Base-by-base conservation (phyloP, 1,140 invertebrate species). In the Conus betulinus region DNA sequence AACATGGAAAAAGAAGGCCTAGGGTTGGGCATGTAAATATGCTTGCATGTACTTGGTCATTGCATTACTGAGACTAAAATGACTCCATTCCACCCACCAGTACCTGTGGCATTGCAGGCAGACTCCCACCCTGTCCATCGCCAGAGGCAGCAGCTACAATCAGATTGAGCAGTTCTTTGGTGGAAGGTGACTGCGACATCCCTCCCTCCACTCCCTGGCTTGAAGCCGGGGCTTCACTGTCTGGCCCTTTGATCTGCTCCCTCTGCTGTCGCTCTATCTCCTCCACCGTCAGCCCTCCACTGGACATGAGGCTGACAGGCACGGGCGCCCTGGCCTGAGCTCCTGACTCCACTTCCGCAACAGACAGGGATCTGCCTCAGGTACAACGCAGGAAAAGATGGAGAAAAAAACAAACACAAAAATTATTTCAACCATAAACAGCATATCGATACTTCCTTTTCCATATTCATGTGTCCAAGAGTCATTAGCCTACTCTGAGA, bases 181-280 rank as follows among this genome's bases (percentile, higher is more conserved):
- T 79, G 52, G 71, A 53, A 5, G 85, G 85, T 17, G 85, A 87
- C 85, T 87, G 81, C 1, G 78, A 63, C 81, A 87, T 53, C 25
- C 63, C 63, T 53, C 17, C 74, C 84, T 67, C 84, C 60, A 6
- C 55, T 25, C n/a, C 52, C 74, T 51, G 84, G 6, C 13, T 25
- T 25, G 27, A 20, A 10, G 25, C 52, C 67, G 17, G 52, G 17
- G 51, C 84, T 71, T 27, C 8, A 20, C 74, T 79, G 60, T 55
- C 53, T 39, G 60, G n/a, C 3, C n/a, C 13, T 8, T 17, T 11
- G 25, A 78, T 78, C 71, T 60, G 27, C 52, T 60, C 71, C 8
- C n/a, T 53, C 52, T 79, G 76, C 91, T 98, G 97, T 90, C 98
- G 97, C 92, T 98, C 98, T 92, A 98, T 97, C 94, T 98, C 97